Evolutionary conservation across 2,888 invertebrate species (phyloP), one percentile per base, ranked within the genome.

Genomic region (Lasius platythorax): DNA sequence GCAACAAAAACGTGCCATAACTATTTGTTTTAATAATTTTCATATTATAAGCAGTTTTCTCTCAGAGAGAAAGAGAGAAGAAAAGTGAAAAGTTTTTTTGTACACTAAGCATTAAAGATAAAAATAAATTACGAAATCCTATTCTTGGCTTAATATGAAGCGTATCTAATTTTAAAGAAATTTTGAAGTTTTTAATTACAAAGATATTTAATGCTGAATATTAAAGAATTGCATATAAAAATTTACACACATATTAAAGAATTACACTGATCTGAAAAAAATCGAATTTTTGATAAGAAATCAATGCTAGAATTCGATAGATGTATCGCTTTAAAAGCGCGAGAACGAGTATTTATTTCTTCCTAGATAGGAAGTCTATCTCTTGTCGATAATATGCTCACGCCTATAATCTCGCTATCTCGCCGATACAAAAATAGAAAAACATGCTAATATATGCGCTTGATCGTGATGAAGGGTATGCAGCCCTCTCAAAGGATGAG

Each of bases 401-500:
- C 61, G 72, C 79, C 12, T 81, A 37, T 81, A 72, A 72, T 63
- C 79, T 79, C 79, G 72, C 72, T 81, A 72, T 46, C 46, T 72
- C 72, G 56, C 72, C 46, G 37, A 37, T 33, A 28, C 46, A 72
- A 81, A 81, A 81, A 81, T 81, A 81, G 79, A 46, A 46, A 46
- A 72, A 50, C 28, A 72, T 72, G 72, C 72, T 81, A 50, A 81
- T 81, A 81, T 53, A 53, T 28, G 46, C 70, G 78, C 79, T 70
- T 70, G 79, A 28, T 81, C 72, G 37, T 72, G 72, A 37, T 81
- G 79, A 81, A 81, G 79, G 79, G 79, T 81, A 81, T 72, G 72
- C 79, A 72, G 79, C 61, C 37, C 43, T 81, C 79, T 81, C 79
- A 81, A 81, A 81, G 79, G 61, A 46, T 37, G 58, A 61, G 46